Base-by-base conservation (phyloP, 2,888 invertebrate species). In the Sphinx pinastri region DNA sequence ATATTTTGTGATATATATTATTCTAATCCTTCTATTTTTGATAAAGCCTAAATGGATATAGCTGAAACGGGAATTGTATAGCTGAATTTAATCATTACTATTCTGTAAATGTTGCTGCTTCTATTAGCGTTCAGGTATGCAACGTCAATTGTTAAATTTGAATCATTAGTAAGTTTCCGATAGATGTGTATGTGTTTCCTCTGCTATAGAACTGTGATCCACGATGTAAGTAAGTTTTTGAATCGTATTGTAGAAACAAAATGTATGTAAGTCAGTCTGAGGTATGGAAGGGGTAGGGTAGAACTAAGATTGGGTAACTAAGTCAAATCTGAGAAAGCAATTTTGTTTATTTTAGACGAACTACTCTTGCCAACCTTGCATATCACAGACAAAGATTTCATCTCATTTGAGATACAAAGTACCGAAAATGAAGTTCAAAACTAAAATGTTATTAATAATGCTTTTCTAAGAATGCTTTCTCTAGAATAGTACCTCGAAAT, bases 1-100 rank as follows among this genome's bases (percentile, higher is more conserved):
- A n/a, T 93, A 94, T 94, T 94, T 94, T 94, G 92, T 93, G 93
- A 93, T 93, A 92, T 92, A 89, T 91, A 91, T 91, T 86, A 91
- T 88, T 91, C 86, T 93, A 90, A 92, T 87, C 92, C 91, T 92
- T 92, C 92, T 94, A 94, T 94, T 94, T 94, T 94, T 94, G 94
- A 94, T 94, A 94, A 89, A 89, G 92, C 91, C 91, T 91, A 89
- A 88, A 89, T 82, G 76, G 88, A 85, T 91, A 90, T 91, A 89
- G 88, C 90, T 88, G 85, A 82, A 84, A 86, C 79, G 84, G 92
- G 90, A 92, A 90, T 90, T 91, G 91, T 91, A 84, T 86, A 92
- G 87, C 85, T 79, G 84, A 83, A 82, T 80, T 77, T 81, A 81
- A 84, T 75, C 76, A 76, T 76, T 75, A 74, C 38, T 59, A 51